These are phyloP conservation scores for Baronia brevicornis DNA, from an alignment of 2,888 invertebrate species.

Conservation along the genomic window DNA sequence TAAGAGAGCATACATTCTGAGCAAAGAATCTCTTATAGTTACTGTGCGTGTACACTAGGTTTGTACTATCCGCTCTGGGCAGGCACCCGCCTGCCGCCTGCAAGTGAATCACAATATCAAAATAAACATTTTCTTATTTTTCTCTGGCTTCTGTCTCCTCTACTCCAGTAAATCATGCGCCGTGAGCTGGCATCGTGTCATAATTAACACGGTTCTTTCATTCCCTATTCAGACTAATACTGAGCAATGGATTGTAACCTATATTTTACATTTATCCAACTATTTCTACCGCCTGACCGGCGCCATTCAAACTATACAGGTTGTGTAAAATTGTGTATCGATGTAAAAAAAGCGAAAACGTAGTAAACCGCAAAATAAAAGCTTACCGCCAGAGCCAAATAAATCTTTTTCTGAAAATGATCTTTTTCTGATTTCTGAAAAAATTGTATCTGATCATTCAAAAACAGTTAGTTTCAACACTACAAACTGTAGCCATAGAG, in stretches of 20 bases:
- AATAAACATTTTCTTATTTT: constrained; percentile 47
- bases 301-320: too few relatives aligned
- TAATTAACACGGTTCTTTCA: constrained; percentile 23
- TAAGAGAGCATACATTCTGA: not conserved
- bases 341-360: too few relatives aligned
- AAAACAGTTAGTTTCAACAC: too few relatives aligned
- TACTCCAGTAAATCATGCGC: constrained; percentile 41
- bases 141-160: constrained; percentile 32
- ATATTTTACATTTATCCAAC: constrained; percentile 13
- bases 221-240: constrained; percentile 18
- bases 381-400: too few relatives aligned
- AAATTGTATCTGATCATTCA: too few relatives aligned
- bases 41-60: constrained; percentile 1
- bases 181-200: constrained; percentile 21
- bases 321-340: too few relatives aligned
- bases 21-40: constrained; percentile 18
- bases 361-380: too few relatives aligned
- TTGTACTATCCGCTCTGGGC: constrained; percentile 21
- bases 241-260: constrained; percentile 10
- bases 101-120: constrained; percentile 52
- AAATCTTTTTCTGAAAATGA: too few relatives aligned
- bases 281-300: constrained; percentile 12
- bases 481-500: too few relatives aligned
- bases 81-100: constrained; percentile 17
- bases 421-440: too few relatives aligned